Conservation (phyloP, 1,140 invertebrate genomes). For the Dreissena polymorpha region DNA sequence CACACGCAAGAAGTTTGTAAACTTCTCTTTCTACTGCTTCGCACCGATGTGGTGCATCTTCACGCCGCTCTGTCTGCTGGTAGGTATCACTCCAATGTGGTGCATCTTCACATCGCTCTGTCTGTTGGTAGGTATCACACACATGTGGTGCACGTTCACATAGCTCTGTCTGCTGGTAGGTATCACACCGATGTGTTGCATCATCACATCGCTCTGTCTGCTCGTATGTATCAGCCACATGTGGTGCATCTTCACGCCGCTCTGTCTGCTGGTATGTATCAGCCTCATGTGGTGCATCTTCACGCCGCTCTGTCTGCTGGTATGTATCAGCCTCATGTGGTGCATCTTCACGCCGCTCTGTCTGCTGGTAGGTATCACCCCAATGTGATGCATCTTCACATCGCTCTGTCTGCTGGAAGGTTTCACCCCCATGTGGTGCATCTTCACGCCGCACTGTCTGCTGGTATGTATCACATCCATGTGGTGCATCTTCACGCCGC, state of each 20-base stretch:
- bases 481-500: constrained; percentile 35
- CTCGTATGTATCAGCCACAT: constrained; percentile 25
- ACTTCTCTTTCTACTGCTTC: constrained; percentile 26
- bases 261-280: constrained; percentile 28
- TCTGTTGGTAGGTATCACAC: background rate
- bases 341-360: constrained; percentile 30
- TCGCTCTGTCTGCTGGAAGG: constrained; percentile 16
- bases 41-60: constrained; percentile 34
- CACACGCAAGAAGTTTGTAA: background rate
- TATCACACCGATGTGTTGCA: constrained; percentile 26
- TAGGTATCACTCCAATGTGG: background rate
- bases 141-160: background rate
- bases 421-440: constrained; percentile 34
- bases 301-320: constrained; percentile 30
- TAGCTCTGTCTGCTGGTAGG: background rate
- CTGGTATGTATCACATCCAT: constrained; percentile 25
- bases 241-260: constrained; percentile 35
- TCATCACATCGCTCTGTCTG: constrained; percentile 23
- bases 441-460: constrained; percentile 24
- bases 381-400: too few relatives aligned
- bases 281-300: constrained; percentile 37
- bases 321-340: constrained; percentile 32
- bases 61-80: constrained; percentile 30
- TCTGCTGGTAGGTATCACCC: constrained; percentile 23
- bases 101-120: background rate